Evolutionary conservation across 2,113 vertebrate species (phyloP).

Genomic region (Panthera tigris): DNA sequence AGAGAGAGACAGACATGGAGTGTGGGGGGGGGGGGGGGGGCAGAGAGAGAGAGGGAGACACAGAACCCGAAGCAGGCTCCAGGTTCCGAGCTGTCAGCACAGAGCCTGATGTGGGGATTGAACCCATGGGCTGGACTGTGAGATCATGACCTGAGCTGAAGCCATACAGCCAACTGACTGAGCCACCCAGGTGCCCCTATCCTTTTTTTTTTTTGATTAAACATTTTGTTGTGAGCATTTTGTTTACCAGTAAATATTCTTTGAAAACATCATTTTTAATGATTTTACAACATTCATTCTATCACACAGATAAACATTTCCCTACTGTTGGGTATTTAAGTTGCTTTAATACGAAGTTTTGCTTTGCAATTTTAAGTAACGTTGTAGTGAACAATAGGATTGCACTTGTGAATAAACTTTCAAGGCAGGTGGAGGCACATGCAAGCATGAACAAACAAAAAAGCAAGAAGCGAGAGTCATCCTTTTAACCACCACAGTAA

Average conservation of each 20-base stretch:
- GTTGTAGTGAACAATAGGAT: not conserved
- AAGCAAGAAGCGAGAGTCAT: not conserved
- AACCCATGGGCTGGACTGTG: too few species aligned
- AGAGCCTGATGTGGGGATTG: too few species aligned
- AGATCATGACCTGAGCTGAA: too few species aligned
- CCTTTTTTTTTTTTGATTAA: not conserved
- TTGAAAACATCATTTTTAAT: not conserved
- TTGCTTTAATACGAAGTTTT: not conserved
- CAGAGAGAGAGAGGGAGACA: too few species aligned
- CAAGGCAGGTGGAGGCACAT: not conserved
- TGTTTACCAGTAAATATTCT: not conserved
- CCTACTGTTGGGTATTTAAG: not conserved
- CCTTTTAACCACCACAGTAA: not conserved
- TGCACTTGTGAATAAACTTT: not conserved
- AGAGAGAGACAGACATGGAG: too few species aligned
- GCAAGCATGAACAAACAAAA: not conserved
- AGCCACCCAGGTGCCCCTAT: too few species aligned
- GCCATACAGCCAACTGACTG: too few species aligned
- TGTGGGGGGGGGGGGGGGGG: too few species aligned
- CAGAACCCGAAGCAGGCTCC: too few species aligned
- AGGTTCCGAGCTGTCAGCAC: too few species aligned
- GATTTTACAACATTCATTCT: not conserved
- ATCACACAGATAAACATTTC: not conserved
- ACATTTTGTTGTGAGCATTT: not conserved
- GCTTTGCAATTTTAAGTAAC: not conserved